Conservation (phyloP, 2,113 vertebrate species). For the Oncorhynchus keta region DNA sequence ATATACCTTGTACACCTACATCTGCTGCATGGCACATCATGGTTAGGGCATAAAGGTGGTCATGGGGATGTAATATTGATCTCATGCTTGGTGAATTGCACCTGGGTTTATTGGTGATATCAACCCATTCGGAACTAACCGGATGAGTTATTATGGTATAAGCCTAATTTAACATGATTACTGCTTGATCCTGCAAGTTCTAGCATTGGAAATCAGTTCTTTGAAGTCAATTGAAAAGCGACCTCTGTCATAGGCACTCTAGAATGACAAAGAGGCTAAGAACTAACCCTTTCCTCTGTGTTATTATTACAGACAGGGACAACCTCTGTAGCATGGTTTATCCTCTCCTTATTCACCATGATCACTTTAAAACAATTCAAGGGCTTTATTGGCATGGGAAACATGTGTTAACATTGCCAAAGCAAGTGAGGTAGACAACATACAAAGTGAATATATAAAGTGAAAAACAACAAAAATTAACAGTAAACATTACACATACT, state of each 20-base stretch:
- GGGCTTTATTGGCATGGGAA: too few relatives aligned
- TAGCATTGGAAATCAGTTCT: conserved; percentile 4
- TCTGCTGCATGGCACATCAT: conserved; percentile 9
- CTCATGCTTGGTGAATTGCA: conserved; percentile 21
- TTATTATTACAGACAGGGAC: conserved; percentile 21
- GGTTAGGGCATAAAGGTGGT: too few relatives aligned
- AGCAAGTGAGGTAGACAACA: too few relatives aligned
- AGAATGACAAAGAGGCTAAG: too few relatives aligned
- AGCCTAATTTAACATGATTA: background rate
- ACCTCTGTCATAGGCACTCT: background rate
- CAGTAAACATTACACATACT: too few relatives aligned
- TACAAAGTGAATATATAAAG: too few relatives aligned
- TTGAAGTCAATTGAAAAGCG: conserved; percentile 13
- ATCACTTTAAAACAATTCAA: too few relatives aligned
- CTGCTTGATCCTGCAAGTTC: background rate
- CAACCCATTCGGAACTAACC: background rate
- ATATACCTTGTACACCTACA: background rate
- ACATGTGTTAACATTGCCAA: too few relatives aligned
- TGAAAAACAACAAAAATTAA: too few relatives aligned
- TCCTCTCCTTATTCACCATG: conserved; percentile 28
- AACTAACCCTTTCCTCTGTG: too few relatives aligned
- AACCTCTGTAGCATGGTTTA: conserved; percentile 6
- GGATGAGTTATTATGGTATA: background rate
- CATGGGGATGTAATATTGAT: background rate
- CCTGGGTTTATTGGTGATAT: conserved; percentile 5